A percentile compares a stretch with the other conserved stretches of the same genome.
phyloP scores from a whole-genome alignment of 2,888 invertebrate species.

The Mayetiola destructor region DNA sequence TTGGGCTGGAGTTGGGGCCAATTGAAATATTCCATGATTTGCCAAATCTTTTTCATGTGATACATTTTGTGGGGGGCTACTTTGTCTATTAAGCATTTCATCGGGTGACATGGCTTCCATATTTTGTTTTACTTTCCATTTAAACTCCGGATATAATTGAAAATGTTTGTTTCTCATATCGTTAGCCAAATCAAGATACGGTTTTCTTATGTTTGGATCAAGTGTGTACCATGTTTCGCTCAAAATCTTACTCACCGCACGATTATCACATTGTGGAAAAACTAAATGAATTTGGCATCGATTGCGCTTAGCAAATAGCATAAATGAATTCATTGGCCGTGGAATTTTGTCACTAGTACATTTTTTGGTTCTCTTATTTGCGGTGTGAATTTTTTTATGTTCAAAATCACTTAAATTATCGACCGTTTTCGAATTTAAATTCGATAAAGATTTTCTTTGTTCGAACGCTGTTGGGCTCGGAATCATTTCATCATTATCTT shows the following conservation, averaged over 20 bases:
- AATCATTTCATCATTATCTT: too few species aligned
- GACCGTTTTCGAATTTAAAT: too few species aligned
- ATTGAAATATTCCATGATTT: neutral
- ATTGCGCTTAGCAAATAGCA: constrained; percentile 98
- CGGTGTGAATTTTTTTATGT: too few species aligned
- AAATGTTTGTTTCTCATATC: constrained; percentile 44
- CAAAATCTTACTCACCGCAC: constrained; percentile 95
- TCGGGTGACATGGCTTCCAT: neutral
- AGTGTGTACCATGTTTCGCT: constrained; percentile 99
- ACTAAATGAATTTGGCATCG: constrained; percentile 87
- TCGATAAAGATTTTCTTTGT: too few species aligned
- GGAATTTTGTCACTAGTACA: too few species aligned
- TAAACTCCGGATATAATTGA: constrained; percentile 80
- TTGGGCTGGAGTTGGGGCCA: constrained; percentile 1
- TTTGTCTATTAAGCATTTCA: neutral
- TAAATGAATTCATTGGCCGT: too few species aligned
- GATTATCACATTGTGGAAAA: constrained; percentile 96
- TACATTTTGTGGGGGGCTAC: neutral
- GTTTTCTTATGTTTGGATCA: constrained; percentile 81
- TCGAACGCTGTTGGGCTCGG: too few species aligned
- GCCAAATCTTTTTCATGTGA: neutral
- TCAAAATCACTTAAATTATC: too few species aligned
- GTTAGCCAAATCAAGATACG: constrained; percentile 91
- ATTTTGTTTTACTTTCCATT: constrained; percentile 47
- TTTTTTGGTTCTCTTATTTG: too few species aligned